phyloP scores from a whole-genome alignment of 2,113 vertebrate genomes.

The Morone saxatilis region DNA sequence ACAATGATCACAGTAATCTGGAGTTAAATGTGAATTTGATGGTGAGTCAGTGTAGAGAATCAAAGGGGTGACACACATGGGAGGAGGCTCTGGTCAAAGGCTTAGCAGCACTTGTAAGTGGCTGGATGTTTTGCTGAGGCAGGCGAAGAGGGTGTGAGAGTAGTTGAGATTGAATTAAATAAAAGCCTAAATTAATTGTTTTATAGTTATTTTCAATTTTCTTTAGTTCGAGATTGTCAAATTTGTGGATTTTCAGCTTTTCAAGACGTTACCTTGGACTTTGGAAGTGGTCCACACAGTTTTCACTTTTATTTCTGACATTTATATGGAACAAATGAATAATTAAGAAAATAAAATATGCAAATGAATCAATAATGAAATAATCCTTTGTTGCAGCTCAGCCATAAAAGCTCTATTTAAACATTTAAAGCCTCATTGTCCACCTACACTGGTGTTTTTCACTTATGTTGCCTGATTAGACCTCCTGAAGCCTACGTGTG shows the following conservation, averaged over 20 bases:
- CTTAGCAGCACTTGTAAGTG: not conserved
- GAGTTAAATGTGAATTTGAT: slow-evolving; percentile 4
- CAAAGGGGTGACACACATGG: not conserved
- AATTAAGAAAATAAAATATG: not conserved
- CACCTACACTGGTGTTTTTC: not conserved
- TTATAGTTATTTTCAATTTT: not conserved
- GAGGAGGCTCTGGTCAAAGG: not conserved
- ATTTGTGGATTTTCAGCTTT: too few relatives aligned
- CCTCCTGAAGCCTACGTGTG: not conserved
- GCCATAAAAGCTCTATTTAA: not conserved
- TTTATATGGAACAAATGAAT: not conserved
- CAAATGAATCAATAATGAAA: not conserved
- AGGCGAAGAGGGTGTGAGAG: not conserved
- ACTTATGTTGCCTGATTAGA: not conserved
- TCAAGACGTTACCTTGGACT: not conserved
- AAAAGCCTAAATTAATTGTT: not conserved
- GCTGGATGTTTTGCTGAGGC: not conserved
- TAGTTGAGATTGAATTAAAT: not conserved
- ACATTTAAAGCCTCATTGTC: not conserved
- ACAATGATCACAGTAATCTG: not conserved
- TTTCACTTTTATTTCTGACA: not conserved
- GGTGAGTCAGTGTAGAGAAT: not conserved
- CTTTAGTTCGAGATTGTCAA: not conserved
- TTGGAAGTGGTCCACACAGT: not conserved
- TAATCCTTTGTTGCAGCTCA: not conserved